Conservation (phyloP, 2,113 vertebrate species). For the Takifugu flavidus region DNA sequence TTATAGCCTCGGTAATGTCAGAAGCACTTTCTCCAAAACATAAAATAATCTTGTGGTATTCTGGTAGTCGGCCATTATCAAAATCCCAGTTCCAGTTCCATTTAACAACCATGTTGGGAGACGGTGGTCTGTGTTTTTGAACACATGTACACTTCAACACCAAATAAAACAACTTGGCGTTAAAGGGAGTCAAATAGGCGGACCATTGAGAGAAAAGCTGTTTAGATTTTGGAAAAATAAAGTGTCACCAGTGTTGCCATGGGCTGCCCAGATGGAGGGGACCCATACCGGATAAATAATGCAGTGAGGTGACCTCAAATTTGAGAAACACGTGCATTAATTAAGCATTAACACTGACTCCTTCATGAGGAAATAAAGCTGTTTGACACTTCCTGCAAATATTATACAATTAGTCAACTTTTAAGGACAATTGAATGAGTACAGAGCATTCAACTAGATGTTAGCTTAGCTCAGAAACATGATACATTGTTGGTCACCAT, state of each 20-base stretch:
- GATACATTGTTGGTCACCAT: too few species aligned
- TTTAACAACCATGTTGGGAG: constrained; percentile 10
- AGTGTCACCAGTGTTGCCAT: not conserved
- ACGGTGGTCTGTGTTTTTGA: not conserved
- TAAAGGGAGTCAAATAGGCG: not conserved
- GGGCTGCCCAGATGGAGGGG: constrained; percentile 25
- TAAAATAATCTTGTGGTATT: constrained; percentile 37
- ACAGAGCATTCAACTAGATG: too few species aligned
- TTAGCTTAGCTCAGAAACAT: too few species aligned
- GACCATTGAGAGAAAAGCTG: not conserved
- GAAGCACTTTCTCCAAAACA: constrained; percentile 35
- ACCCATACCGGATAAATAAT: constrained; percentile 34
- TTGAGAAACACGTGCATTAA: constrained; percentile 5
- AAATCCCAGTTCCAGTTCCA: constrained; percentile 25
- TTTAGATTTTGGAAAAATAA: constrained; percentile 16
- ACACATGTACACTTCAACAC: not conserved
- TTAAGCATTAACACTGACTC: constrained; percentile 6
- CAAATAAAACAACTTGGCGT: not conserved
- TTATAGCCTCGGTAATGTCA: constrained; percentile 25
- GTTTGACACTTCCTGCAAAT: not conserved
- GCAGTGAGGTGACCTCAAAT: constrained; percentile 23
- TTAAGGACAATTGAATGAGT: too few species aligned
- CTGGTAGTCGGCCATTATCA: constrained; percentile 18
- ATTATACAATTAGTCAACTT: not conserved
- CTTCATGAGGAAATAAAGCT: too few species aligned